Base-by-base conservation (phyloP, 2,113 vertebrate species). In the Bujurquina vittata region DNA sequence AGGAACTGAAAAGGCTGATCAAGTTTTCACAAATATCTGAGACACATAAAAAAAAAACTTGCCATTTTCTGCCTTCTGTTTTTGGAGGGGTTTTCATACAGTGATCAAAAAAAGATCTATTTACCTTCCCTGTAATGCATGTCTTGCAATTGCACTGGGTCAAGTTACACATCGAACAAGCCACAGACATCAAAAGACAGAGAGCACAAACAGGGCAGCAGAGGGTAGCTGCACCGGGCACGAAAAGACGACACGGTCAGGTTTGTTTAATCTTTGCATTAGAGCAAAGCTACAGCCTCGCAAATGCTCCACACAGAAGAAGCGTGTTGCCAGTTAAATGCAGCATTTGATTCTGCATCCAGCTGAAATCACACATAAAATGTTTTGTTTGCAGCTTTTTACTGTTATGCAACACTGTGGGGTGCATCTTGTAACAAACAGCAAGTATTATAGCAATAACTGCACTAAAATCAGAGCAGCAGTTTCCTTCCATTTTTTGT, bases 1-100 rank as follows among this genome's bases (percentile, higher is more conserved):
- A 8, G 22, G 3, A 49, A 40, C 22, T 49, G 22, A 7, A 49
- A 67, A 0, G 0, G 26, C 3, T 14, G 17, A 46, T 9, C 62
- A 43, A 3, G 62, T 65, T 43, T 26, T 17, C 37, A 7, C 0
- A 43, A 43, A 43, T 46, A 46, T 46, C 15, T 46, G 43, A 49
- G 49, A 52, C 5, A 7, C 46, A 52, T 4, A 18, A 52, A 29
- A 29, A 29, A 29, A 29, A 29, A 29, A 29, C 2, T 3, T 52
- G n/a, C n/a, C 46, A 7, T 52, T 3, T 14, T 52, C 17, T 18
- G 1, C 6, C 6, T 17, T 52, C 49, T 52, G 5, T 52, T 20
- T 52, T 52, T 54, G 26, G 26, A 26, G 26, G 26, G 3, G 26
- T 18, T 6, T 52, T 52, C 7, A 52, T 4, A n/a, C 8, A 4